phyloP scores from a whole-genome alignment of 2,113 vertebrate genomes.

The Chloropsis hardwickii region DNA sequence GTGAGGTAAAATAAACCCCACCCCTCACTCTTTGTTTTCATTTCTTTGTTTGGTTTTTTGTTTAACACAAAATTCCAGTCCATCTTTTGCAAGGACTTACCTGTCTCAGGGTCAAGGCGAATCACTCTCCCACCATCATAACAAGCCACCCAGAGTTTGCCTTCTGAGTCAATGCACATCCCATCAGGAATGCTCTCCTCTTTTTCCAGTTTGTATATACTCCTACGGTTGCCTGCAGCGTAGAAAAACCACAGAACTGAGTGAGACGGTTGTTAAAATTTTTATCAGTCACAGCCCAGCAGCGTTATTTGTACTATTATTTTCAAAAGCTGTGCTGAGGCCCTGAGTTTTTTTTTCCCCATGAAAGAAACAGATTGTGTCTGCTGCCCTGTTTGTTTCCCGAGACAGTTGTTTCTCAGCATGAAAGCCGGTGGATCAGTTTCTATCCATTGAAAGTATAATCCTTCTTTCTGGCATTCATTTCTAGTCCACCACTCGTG shows the following conservation, averaged over 20 bases:
- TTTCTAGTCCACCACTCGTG: background rate
- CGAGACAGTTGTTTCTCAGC: background rate
- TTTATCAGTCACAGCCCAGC: background rate
- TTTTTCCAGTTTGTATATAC: slow-evolving; percentile 75
- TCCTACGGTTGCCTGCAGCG: slow-evolving; percentile 74
- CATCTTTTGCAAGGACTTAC: slow-evolving; percentile 57
- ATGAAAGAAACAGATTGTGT: background rate
- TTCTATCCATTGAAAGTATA: background rate
- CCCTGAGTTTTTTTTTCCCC: background rate
- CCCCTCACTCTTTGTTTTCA: background rate
- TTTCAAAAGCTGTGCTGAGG: background rate
- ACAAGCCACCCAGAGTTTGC: slow-evolving; percentile 93
- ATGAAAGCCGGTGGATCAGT: background rate
- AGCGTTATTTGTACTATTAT: background rate
- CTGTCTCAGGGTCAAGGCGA: slow-evolving; percentile 86
- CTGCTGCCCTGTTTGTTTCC: background rate
- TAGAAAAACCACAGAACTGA: background rate
- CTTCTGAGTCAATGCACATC: slow-evolving; percentile 86
- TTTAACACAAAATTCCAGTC: background rate
- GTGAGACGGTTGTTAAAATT: background rate
- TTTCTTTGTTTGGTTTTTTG: background rate
- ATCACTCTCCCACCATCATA: slow-evolving; percentile 88
- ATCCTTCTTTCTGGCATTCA: background rate
- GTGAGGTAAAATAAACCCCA: accelerated
- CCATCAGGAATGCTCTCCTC: slow-evolving; percentile 91